Base-by-base conservation (phyloP, 2,113 vertebrate species). In the Carassius carassius region DNA sequence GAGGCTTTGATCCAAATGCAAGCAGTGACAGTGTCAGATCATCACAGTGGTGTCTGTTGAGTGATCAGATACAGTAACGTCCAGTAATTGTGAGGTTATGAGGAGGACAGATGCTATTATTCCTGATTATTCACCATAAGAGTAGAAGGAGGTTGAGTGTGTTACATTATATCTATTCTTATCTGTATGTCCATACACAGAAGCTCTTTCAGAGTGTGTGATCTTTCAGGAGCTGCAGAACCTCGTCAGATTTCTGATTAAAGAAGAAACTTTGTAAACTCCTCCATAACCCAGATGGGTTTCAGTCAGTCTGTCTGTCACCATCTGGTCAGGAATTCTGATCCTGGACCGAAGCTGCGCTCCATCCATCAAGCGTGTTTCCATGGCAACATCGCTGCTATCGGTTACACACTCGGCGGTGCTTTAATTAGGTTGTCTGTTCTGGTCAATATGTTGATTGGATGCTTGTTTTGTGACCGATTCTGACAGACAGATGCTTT, bases 351-450 rank as follows among this genome's bases (percentile, higher is more conserved):
- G 58, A 70, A 56, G 21, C 70, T 8, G 2, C 74, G 25, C 16
- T 44, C 62, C 62, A 78, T 77, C 81, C 75, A 83, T 83, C 87
- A 78, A 19, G 47, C 60, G 54, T 78, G 86, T 89, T 90, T 88
- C 89, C 89, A 89, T 85, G 86, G 76, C 70, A 75, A 78, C 85
- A 87, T 87, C 88, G 87, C 82, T 89, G 85, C 80, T 91, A 91
- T 93, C 62, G 35, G 86, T 92, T 90, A 83, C 89, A 91, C 86
- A 78, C 87, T 89, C 89, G 87, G 86, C 88, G 86, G 86, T 81
- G 84, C 74, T 90, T 81, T 94, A 93, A 94, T 94, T 91, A 93
- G 91, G 90, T 92, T 92, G 91, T 92, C 90, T 89, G 91, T 90
- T 92, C 84, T 69, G 58, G 89, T 84, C 92, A 84, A 92, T 93